A percentile compares a stretch with the other conserved stretches of the same genome.
Evolutionary conservation across 2,888 invertebrate genomes (phyloP).

Genomic region (Xylota sylvarum): DNA sequence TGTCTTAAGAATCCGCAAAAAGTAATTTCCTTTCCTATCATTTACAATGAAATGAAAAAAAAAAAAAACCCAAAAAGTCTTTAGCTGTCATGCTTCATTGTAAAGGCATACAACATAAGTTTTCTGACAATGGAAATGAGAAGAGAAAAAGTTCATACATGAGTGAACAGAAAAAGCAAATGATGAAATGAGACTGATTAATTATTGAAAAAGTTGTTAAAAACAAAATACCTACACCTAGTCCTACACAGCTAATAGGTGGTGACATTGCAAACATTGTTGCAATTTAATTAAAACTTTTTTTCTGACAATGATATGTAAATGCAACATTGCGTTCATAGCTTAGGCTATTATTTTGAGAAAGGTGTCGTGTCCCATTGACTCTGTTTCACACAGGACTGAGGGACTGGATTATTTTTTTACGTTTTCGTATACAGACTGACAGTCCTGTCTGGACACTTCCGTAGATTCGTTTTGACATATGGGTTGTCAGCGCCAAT

Average conservation of each 20-base stretch:
- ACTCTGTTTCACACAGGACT: no score
- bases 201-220: not conserved
- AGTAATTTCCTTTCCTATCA: slow-evolving; percentile 26
- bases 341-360: no score
- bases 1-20: slow-evolving; percentile 17
- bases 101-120: not conserved
- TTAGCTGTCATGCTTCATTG: not conserved
- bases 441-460: no score
- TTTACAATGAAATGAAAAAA: not conserved
- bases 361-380: no score
- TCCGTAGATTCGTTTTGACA: no score
- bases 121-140: not conserved
- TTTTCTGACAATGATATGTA: not conserved
- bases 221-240: not conserved
- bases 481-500: no score
- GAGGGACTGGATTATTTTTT: no score
- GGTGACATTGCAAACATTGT: slow-evolving; percentile 19
- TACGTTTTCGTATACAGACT: no score
- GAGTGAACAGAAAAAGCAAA: not conserved
- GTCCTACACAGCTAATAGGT: not conserved
- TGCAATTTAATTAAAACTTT: slow-evolving; percentile 32
- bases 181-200: slow-evolving; percentile 16
- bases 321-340: not conserved
- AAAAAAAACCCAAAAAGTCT: slow-evolving; percentile 11
- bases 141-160: not conserved